A percentile compares a stretch with the other conserved stretches of the same genome.
Evolutionary conservation across 2,888 invertebrate genomes (phyloP).

Genomic region (Serripes groenlandicus): DNA sequence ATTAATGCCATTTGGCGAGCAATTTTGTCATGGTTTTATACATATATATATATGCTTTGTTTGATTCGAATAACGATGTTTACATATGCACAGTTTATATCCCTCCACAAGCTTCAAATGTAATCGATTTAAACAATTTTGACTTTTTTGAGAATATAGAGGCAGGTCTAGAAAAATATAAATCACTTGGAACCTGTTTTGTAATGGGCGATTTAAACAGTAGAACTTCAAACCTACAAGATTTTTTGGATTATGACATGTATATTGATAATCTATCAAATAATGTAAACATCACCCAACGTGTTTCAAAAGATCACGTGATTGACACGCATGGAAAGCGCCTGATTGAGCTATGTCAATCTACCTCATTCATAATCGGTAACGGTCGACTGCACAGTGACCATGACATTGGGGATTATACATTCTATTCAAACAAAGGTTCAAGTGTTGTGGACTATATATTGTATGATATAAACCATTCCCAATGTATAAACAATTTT

Average conservation of each 20-base stretch:
- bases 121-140: background rate
- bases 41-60: no score
- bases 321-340: background rate
- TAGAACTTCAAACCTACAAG: background rate
- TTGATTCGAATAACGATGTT: no score
- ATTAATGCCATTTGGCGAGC: no score
- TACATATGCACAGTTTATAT: no score
- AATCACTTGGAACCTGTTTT: background rate
- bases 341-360: background rate
- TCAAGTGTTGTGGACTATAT: slow-evolving; percentile 14
- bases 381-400: slow-evolving; percentile 3
- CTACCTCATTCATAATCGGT: background rate
- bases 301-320: background rate
- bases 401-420: background rate
- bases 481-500: background rate
- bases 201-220: slow-evolving; percentile 3
- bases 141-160: slow-evolving; percentile 16
- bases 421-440: background rate
- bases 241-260: background rate
- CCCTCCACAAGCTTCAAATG: background rate
- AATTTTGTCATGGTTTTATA: no score
- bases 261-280: background rate
- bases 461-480: background rate
- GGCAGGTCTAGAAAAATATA: slow-evolving; percentile 4
- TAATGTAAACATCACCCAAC: background rate